Evolutionary conservation across 2,113 vertebrate genomes (phyloP).

Genomic region (Menidia beryllina): DNA sequence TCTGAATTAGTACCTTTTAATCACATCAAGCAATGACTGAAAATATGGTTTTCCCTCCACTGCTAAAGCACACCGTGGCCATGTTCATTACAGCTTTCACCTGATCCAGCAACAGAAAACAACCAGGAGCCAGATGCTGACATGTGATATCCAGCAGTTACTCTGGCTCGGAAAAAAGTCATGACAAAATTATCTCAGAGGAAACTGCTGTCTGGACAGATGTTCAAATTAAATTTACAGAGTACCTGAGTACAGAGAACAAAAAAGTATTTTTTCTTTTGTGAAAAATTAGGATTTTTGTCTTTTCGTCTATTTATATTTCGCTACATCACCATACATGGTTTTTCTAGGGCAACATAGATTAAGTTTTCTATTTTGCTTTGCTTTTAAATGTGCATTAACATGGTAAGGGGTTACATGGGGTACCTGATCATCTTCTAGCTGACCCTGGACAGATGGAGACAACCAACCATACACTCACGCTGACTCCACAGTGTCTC

Average conservation of each 20-base stretch:
- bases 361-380: too few relatives aligned
- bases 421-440: too few relatives aligned
- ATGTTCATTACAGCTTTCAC: conserved; percentile 38
- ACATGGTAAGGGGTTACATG: too few relatives aligned
- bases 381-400: too few relatives aligned
- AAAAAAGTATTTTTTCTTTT: too few relatives aligned
- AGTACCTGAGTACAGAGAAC: conserved; percentile 12
- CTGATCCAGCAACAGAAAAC: conserved; percentile 41
- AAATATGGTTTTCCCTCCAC: not conserved
- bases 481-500: too few relatives aligned
- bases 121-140: conserved; percentile 43
- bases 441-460: too few relatives aligned
- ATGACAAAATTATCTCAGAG: conserved; percentile 34
- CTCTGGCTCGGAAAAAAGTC: conserved; percentile 37
- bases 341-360: too few relatives aligned
- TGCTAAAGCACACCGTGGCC: conserved; percentile 21
- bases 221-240: conserved; percentile 2
- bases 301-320: too few relatives aligned
- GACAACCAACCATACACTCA: too few relatives aligned
- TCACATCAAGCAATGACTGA: conserved; percentile 13
- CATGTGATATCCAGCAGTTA: conserved; percentile 47
- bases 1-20: conserved; percentile 19
- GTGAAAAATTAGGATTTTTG: too few relatives aligned
- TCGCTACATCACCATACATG: too few relatives aligned
- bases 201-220: conserved; percentile 47